Conservation (phyloP, 2,113 vertebrate species). For the Onychostruthus taczanowskii region DNA sequence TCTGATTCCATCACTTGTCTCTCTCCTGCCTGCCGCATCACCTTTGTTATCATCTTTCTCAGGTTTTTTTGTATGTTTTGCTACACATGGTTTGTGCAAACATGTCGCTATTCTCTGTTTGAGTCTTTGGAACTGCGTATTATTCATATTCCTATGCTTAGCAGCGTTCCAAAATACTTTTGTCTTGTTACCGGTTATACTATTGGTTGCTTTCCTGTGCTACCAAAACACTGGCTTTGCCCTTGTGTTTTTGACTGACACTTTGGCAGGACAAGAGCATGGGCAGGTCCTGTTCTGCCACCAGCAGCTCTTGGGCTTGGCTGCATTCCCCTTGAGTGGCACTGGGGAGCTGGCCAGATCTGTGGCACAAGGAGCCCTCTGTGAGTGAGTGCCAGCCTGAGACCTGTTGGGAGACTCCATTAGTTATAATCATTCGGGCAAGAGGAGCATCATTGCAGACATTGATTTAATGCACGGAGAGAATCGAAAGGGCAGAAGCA, state of each 20-base stretch:
- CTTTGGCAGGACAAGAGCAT: fast-evolving
- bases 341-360: fast-evolving
- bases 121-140: background rate
- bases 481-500: background rate
- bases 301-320: background rate
- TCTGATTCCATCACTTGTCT: background rate
- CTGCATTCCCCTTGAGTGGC: background rate
- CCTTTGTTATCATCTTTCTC: background rate
- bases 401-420: background rate
- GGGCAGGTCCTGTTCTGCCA: background rate
- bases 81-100: background rate
- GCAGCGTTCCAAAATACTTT: background rate
- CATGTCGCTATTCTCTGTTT: fast-evolving
- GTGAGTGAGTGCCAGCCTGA: background rate
- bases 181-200: background rate
- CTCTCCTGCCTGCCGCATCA: background rate
- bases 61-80: background rate
- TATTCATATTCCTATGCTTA: background rate
- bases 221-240: background rate
- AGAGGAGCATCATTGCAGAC: background rate
- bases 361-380: background rate
- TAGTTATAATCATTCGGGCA: background rate
- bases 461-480: background rate
- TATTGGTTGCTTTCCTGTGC: fast-evolving
- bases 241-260: background rate